Evolutionary conservation across 2,888 invertebrate species (phyloP).

Genomic region (Masnerella sp.): DNA sequence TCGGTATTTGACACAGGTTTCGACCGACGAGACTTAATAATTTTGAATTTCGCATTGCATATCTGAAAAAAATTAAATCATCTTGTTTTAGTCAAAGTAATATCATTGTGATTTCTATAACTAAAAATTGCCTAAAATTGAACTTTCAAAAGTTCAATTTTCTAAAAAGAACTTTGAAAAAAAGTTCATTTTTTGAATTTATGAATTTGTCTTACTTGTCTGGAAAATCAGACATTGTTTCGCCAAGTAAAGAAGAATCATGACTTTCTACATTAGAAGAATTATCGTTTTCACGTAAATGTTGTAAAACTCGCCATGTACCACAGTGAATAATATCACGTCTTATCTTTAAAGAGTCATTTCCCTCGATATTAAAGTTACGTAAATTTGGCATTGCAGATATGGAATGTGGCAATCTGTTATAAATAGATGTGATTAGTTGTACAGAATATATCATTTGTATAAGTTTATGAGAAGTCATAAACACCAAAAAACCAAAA

Average conservation of each 20-base stretch:
- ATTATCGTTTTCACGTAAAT: constrained; percentile 82
- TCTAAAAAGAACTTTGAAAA: too few species aligned
- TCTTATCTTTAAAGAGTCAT: constrained; percentile 88
- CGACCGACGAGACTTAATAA: constrained; percentile 82
- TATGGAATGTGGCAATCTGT: constrained; percentile 84
- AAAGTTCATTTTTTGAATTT: too few species aligned
- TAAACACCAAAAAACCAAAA: too few species aligned
- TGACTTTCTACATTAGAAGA: constrained; percentile 76
- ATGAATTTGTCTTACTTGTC: constrained; percentile 80
- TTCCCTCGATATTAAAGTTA: constrained; percentile 90
- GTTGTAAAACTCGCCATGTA: constrained; percentile 89
- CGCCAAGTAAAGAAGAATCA: constrained; percentile 73
- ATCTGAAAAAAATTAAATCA: constrained; percentile 79
- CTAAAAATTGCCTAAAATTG: too few species aligned
- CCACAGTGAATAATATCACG: constrained; percentile 91
- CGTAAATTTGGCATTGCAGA: constrained; percentile 87
- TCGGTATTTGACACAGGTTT: constrained; percentile 83
- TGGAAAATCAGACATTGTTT: constrained; percentile 74
- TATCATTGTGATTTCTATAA: too few species aligned
- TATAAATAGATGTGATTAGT: too few species aligned
- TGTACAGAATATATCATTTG: too few species aligned
- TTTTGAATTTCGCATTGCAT: constrained; percentile 80
- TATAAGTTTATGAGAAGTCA: too few species aligned
- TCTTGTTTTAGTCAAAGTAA: too few species aligned
- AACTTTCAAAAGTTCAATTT: too few species aligned